Evolutionary conservation across 2,113 vertebrate genomes (phyloP).

Genomic region (Symphodus melops): DNA sequence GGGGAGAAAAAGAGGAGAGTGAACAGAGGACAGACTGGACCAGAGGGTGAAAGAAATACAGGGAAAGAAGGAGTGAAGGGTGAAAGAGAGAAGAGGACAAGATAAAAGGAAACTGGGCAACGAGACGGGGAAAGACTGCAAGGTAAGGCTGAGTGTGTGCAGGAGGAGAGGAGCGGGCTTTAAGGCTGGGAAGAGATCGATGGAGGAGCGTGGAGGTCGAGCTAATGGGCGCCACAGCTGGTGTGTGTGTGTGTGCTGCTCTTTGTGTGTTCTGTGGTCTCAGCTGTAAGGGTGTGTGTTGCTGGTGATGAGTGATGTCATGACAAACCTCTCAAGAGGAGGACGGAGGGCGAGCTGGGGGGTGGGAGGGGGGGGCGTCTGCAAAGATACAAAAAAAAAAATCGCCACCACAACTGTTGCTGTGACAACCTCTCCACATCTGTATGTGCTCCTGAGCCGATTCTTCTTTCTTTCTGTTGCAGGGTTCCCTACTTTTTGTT

Average conservation of each 20-base stretch:
- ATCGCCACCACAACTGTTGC: not conserved
- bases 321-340: constrained; percentile 42
- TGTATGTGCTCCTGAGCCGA: too few relatives aligned
- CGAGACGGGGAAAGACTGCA: constrained; percentile 30
- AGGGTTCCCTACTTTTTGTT: too few relatives aligned
- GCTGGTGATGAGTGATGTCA: constrained; percentile 35
- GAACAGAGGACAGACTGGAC: constrained; percentile 34
- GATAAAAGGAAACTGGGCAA: constrained; percentile 34
- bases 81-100: constrained; percentile 41
- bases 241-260: not conserved
- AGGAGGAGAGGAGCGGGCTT: not conserved
- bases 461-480: too few relatives aligned
- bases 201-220: constrained; percentile 7
- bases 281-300: constrained; percentile 15
- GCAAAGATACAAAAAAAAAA: not conserved
- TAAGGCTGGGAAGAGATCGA: constrained; percentile 21
- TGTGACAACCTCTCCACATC: too few relatives aligned
- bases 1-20: not conserved
- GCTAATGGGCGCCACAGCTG: constrained; percentile 26
- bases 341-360: not conserved
- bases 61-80: constrained; percentile 22
- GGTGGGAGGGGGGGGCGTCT: not conserved
- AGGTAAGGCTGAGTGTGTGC: constrained; percentile 13
- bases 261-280: not conserved
- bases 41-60: constrained; percentile 21